These are phyloP conservation scores for Netelia virgata DNA, from an alignment of 2,888 invertebrate genomes.

Conservation along the genomic window DNA sequence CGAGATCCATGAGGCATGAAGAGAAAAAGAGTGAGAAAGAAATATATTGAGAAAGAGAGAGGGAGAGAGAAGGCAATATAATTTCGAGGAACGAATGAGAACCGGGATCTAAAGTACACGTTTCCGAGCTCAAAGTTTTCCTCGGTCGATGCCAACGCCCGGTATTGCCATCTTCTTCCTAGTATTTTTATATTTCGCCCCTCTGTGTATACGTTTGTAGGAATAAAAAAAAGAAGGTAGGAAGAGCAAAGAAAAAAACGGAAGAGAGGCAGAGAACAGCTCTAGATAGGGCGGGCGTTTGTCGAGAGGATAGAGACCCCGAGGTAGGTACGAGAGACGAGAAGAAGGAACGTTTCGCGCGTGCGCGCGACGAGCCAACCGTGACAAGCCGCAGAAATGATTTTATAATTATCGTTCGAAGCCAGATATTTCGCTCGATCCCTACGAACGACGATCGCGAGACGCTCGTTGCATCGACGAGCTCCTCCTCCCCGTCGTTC, in stretches of 20 bases:
- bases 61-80: not conserved
- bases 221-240: conserved; percentile 6
- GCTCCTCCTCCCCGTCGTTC: not conserved
- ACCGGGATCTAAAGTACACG: conserved; percentile 52
- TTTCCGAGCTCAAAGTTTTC: conserved; percentile 44
- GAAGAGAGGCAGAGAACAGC: conserved; percentile 14
- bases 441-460: not conserved
- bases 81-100: conserved; percentile 31
- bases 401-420: conserved; percentile 63
- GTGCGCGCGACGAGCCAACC: conserved; percentile 51
- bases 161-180: conserved; percentile 22
- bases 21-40: no score
- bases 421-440: conserved; percentile 19
- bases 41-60: not conserved
- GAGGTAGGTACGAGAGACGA: not conserved
- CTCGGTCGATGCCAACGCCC: conserved; percentile 14
- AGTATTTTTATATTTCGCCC: not conserved
- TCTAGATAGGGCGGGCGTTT: conserved; percentile 50
- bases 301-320: not conserved
- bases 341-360: conserved; percentile 57
- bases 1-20: not conserved
- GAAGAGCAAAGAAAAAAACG: conserved; percentile 34
- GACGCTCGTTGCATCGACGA: conserved; percentile 32
- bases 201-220: not conserved
- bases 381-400: conserved; percentile 61